Conservation (phyloP, 2,888 invertebrate genomes). For the Nycteola revayana region DNA sequence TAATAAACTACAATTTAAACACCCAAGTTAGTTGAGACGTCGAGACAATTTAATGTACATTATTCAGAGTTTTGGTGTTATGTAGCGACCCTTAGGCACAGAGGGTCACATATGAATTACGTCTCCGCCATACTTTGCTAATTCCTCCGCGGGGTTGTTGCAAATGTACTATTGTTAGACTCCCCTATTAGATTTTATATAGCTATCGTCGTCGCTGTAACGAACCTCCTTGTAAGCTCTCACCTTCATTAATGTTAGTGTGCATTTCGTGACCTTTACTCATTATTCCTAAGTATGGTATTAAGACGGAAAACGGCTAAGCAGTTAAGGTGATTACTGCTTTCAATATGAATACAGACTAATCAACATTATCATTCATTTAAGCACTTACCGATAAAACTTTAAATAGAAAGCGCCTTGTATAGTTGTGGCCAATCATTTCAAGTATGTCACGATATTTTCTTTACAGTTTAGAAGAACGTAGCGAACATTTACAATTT, state of each 20-base stretch:
- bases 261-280: slow-evolving; percentile 50
- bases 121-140: slow-evolving; percentile 25
- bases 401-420: too few species aligned
- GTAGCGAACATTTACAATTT: too few species aligned
- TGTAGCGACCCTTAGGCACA: slow-evolving; percentile 32
- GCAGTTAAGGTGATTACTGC: slow-evolving; percentile 55
- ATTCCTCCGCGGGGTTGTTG: slow-evolving; percentile 26
- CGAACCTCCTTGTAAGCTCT: slow-evolving; percentile 56
- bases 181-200: slow-evolving; percentile 72
- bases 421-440: too few species aligned
- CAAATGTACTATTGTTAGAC: slow-evolving; percentile 50
- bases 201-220: slow-evolving; percentile 63
- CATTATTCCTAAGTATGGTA: slow-evolving; percentile 64
- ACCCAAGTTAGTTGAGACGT: slow-evolving; percentile 38
- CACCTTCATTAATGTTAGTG: slow-evolving; percentile 67
- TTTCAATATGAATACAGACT: slow-evolving; percentile 46
- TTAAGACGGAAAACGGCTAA: slow-evolving; percentile 59
- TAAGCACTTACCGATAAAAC: too few species aligned
- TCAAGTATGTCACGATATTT: too few species aligned
- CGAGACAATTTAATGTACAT: slow-evolving; percentile 35
- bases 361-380: slow-evolving; percentile 28
- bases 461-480: too few species aligned
- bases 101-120: slow-evolving; percentile 36
- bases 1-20: slow-evolving; percentile 28
- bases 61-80: slow-evolving; percentile 34